A percentile compares a stretch with the other conserved stretches of the same genome.
phyloP scores from a whole-genome alignment of 2,888 invertebrate species.

The Drosophila rubida region DNA sequence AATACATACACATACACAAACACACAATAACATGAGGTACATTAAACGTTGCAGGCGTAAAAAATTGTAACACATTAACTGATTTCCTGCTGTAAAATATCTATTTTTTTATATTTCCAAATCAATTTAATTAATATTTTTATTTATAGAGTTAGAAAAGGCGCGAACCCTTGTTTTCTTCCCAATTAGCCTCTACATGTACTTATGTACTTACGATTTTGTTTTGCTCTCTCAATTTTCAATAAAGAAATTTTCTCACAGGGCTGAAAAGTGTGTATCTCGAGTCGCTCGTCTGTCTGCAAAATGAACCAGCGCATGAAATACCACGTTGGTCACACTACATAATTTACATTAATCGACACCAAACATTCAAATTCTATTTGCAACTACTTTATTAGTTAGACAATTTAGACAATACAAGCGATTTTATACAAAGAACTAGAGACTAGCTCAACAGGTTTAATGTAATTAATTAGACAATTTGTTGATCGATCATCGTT shows the following conservation, averaged over 20 bases:
- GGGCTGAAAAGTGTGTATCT: constrained; percentile 82
- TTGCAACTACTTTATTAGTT: too few relatives aligned
- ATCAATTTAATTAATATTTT: constrained; percentile 21
- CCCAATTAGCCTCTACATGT: constrained; percentile 39
- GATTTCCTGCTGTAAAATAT: constrained; percentile 16
- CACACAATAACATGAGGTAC: constrained; percentile 17
- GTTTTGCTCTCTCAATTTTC: constrained; percentile 42
- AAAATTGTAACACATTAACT: constrained; percentile 8
- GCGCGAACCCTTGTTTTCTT: constrained; percentile 51
- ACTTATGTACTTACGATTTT: constrained; percentile 41
- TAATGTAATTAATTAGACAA: too few relatives aligned
- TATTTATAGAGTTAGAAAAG: constrained; percentile 27
- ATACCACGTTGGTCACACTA: constrained; percentile 21
- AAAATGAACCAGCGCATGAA: constrained; percentile 14
- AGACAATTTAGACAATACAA: too few relatives aligned
- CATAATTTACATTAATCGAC: not conserved
- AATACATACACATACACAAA: constrained; percentile 19
- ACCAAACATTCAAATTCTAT: too few relatives aligned
- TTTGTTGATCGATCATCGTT: too few relatives aligned
- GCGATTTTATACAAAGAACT: too few relatives aligned
- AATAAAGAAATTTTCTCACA: constrained; percentile 38
- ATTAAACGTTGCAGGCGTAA: constrained; percentile 19
- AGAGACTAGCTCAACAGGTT: too few relatives aligned
- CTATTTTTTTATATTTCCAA: not conserved
- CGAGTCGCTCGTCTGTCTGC: not conserved